Evolutionary conservation across 1,140 invertebrate species (phyloP).

Genomic region (Pomacea maculata): DNA sequence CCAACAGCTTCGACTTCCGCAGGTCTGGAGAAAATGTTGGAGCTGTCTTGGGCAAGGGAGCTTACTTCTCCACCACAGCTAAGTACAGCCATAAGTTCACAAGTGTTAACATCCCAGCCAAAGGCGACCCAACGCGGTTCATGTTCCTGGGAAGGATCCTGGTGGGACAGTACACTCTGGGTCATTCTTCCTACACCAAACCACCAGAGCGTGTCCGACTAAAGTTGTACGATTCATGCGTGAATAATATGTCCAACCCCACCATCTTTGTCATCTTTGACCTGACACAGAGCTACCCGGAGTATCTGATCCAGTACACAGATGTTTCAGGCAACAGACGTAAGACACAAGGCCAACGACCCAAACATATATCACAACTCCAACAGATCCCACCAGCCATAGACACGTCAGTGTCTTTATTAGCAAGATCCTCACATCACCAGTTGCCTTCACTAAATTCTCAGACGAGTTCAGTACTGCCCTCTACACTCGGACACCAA

Average conservation of each 20-base stretch:
- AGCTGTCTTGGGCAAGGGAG: slow-evolving; percentile 38
- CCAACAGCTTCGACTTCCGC: slow-evolving; percentile 41
- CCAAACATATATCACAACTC: too few relatives aligned
- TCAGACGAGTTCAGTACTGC: too few relatives aligned
- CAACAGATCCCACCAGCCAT: too few relatives aligned
- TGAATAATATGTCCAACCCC: slow-evolving; percentile 44
- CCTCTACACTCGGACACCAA: too few relatives aligned
- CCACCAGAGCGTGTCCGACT: slow-evolving; percentile 44
- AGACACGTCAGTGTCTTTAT: too few relatives aligned
- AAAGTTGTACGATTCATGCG: slow-evolving; percentile 55
- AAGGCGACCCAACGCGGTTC: slow-evolving; percentile 1
- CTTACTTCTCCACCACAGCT: slow-evolving; percentile 39
- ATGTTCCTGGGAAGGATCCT: slow-evolving; percentile 45
- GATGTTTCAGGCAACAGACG: too few relatives aligned
- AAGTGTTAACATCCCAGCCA: background rate
- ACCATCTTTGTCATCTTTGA: slow-evolving; percentile 56
- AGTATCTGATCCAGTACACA: slow-evolving; percentile 50
- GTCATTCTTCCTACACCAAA: slow-evolving; percentile 32
- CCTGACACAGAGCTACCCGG: slow-evolving; percentile 53
- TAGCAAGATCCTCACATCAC: too few relatives aligned
- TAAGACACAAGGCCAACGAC: too few relatives aligned
- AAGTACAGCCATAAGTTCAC: slow-evolving; percentile 33
- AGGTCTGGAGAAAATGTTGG: slow-evolving; percentile 33
- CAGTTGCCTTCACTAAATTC: too few relatives aligned
- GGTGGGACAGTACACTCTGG: slow-evolving; percentile 46